Evolutionary conservation across 1,140 invertebrate genomes (phyloP), one percentile per base, ranked within the genome.

Genomic region (Metopolophium dirhodum): DNA sequence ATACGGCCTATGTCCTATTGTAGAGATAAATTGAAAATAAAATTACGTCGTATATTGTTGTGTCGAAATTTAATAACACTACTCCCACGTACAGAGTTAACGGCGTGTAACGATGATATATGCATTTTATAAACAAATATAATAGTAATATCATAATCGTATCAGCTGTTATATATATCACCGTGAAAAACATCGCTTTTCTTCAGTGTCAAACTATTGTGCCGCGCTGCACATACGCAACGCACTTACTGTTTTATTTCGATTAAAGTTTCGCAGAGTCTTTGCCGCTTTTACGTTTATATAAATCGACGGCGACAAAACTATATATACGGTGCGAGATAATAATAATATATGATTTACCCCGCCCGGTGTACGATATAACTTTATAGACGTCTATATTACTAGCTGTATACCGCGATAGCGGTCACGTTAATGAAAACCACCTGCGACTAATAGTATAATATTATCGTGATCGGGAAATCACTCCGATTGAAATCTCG

Each of bases 21-120:
- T 77, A 77, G 14, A 77, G 61, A 77, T 77, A 77, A 77, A 77
- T 77, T 77, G 61, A 77, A 77, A 77, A 77, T 77, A 77, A 77
- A 77, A 77, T 77, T 77, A 77, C 14, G 14, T 77, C n/a, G 18
- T 35, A n/a, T 77, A 77, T 77, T 77, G 61, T 77, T 77, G 30
- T 77, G 61, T 77, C n/a, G 61, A 77, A n/a, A 77, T n/a, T n/a
- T 77, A n/a, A 77, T n/a, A 77, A 77, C 61, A 35, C 30, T 77
- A n/a, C n/a, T 77, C 61, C 30, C n/a, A 77, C 61, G 61, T n/a
- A 35, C 14, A 77, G 14, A 77, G 61, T 77, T 77, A 77, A 77
- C 61, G 61, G 61, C 6, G n/a, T 77, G 61, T n/a, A 18, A 77
- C 61, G 61, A 77, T 18, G 14, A n/a, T 77, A n/a, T n/a, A 77